A percentile compares a stretch with the other conserved stretches of the same genome.
These are phyloP conservation scores for Paguma larvata DNA, from an alignment of 2,797 vertebrate species.

Conservation along the genomic window DNA sequence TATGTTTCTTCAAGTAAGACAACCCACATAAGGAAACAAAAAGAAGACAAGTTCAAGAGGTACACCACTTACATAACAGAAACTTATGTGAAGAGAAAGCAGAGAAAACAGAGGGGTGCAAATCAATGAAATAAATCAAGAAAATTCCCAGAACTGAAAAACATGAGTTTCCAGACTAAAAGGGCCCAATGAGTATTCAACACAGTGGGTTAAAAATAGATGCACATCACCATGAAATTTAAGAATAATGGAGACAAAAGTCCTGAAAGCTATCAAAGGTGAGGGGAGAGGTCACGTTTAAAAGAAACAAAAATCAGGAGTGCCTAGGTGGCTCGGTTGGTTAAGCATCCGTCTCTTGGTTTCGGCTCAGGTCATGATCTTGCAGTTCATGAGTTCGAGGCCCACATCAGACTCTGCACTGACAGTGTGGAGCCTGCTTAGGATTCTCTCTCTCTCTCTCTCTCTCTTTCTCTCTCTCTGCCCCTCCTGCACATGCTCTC, in stretches of 20 bases:
- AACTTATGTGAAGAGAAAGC: neutral
- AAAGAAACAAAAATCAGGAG: constrained; percentile 42
- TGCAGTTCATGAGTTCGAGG: no score
- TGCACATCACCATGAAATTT: constrained; percentile 1
- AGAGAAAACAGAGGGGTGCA: neutral
- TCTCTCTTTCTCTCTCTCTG: no score
- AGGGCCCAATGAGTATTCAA: neutral
- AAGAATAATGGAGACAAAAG: neutral
- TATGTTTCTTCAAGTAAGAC: constrained; percentile 43
- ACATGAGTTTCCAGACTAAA: constrained; percentile 4
- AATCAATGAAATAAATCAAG: constrained; percentile 35
- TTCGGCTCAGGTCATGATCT: no score
- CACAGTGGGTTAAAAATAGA: neutral
- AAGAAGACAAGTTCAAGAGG: neutral
- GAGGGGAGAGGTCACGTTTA: neutral
- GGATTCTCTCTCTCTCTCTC: no score
- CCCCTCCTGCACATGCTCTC: no score
- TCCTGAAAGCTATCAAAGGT: neutral
- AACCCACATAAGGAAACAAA: neutral
- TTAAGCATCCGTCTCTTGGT: no score
- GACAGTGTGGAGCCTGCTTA: no score
- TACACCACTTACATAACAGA: neutral
- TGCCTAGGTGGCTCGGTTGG: no score
- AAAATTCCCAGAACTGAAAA: constrained; percentile 25
- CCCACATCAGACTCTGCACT: no score